Conservation (phyloP, 2,113 vertebrate species). For the Ameiurus melas region DNA sequence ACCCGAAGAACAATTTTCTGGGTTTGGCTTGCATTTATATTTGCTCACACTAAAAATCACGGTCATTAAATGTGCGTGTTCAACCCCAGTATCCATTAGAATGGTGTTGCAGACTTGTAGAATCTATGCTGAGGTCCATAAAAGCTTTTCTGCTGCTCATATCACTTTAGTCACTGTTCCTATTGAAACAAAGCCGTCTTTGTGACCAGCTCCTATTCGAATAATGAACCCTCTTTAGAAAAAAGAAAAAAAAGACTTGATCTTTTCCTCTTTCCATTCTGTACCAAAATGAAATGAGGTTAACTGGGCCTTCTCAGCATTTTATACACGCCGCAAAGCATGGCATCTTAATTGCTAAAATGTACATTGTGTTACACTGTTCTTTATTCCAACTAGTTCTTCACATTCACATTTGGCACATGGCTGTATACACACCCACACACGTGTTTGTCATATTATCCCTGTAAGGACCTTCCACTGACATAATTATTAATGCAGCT, state of each 20-base stretch:
- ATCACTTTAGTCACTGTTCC: not conserved
- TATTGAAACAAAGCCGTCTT: not conserved
- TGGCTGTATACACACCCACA: not conserved
- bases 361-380: not conserved
- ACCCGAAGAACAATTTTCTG: not conserved
- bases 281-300: not conserved
- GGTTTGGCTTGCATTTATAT: not conserved
- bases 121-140: not conserved
- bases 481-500: not conserved
- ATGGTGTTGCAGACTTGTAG: not conserved
- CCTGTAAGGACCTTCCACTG: not conserved
- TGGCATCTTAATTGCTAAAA: not conserved
- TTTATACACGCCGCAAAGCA: not conserved
- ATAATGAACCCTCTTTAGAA: not conserved
- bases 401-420: not conserved
- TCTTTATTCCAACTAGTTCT: not conserved
- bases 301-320: not conserved
- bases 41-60: not conserved
- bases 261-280: not conserved
- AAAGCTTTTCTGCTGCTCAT: not conserved
- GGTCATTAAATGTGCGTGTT: not conserved
- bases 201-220: not conserved
- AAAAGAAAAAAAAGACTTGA: not conserved
- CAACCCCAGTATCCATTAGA: not conserved
- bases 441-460: not conserved